A percentile compares a stretch with the other conserved stretches of the same genome.
These are phyloP conservation scores for Aulostomus chinensis DNA, from an alignment of 2,797 vertebrate genomes.

Conservation along the genomic window DNA sequence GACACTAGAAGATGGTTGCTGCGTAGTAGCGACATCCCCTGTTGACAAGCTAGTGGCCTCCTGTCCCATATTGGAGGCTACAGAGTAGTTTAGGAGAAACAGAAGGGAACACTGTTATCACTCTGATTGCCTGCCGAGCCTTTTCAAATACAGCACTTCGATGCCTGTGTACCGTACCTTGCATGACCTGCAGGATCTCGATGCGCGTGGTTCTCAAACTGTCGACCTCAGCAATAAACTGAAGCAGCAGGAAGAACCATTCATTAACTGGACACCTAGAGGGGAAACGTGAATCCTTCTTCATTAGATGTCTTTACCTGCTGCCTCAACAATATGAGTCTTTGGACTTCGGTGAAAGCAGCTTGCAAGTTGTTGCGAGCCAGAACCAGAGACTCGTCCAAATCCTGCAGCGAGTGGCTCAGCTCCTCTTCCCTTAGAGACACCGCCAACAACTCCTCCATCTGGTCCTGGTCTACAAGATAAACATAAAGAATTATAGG, in stretches of 20 bases:
- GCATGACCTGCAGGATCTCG: constrained; percentile 89
- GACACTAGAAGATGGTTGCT: constrained; percentile 1
- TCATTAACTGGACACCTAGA: no score
- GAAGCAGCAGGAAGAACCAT: constrained; percentile 20
- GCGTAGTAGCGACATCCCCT: background rate
- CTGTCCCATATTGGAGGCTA: constrained; percentile 2
- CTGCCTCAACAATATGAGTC: constrained; percentile 85
- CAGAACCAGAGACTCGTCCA: constrained; percentile 85
- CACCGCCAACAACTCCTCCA: constrained; percentile 88
- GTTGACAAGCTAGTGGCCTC: constrained; percentile 3
- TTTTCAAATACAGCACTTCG: background rate
- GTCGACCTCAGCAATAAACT: constrained; percentile 90
- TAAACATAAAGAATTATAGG: background rate
- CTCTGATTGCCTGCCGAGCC: no score
- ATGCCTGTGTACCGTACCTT: constrained; percentile 77
- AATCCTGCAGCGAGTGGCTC: constrained; percentile 81
- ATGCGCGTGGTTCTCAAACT: constrained; percentile 88
- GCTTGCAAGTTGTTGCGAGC: constrained; percentile 84
- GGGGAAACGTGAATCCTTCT: no score
- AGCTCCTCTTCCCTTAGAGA: constrained; percentile 91
- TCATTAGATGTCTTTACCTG: constrained; percentile 81
- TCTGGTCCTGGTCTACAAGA: constrained; percentile 81
- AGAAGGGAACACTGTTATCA: no score
- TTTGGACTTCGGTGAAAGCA: constrained; percentile 89
- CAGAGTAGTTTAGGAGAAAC: constrained; percentile 8